Evolutionary conservation across 2,113 vertebrate species (phyloP).

Genomic region (Charadrius vociferus): DNA sequence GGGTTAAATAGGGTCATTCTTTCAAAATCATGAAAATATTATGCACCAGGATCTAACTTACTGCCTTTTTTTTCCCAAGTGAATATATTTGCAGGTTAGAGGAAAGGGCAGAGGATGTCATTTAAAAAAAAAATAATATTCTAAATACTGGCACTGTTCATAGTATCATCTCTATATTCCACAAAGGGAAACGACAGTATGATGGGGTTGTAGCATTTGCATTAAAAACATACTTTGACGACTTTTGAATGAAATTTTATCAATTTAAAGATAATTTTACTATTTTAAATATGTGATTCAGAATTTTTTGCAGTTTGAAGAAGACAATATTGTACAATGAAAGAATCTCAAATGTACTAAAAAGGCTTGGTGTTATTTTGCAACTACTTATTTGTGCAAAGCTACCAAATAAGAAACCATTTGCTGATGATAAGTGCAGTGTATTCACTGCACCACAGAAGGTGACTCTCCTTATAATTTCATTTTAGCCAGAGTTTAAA

Average conservation of each 20-base stretch:
- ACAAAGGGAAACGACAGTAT: background rate
- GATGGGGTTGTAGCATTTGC: background rate
- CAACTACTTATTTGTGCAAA: background rate
- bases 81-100: background rate
- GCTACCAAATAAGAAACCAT: background rate
- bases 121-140: background rate
- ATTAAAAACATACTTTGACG: background rate
- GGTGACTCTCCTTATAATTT: background rate
- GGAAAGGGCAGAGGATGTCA: background rate
- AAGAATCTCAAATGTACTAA: background rate
- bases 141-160: background rate
- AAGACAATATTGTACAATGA: background rate
- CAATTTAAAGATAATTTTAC: background rate
- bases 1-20: background rate
- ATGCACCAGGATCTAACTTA: background rate
- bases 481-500: conserved; percentile 13
- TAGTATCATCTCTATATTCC: background rate
- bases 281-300: background rate
- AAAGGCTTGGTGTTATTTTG: background rate
- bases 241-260: background rate
- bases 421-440: background rate
- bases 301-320: background rate
- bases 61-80: background rate
- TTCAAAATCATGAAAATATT: background rate
- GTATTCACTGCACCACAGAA: background rate